A percentile compares a stretch with the other conserved stretches of the same genome.
phyloP scores from a whole-genome alignment of 1,140 invertebrate species.

The Danaus plexippus region DNA sequence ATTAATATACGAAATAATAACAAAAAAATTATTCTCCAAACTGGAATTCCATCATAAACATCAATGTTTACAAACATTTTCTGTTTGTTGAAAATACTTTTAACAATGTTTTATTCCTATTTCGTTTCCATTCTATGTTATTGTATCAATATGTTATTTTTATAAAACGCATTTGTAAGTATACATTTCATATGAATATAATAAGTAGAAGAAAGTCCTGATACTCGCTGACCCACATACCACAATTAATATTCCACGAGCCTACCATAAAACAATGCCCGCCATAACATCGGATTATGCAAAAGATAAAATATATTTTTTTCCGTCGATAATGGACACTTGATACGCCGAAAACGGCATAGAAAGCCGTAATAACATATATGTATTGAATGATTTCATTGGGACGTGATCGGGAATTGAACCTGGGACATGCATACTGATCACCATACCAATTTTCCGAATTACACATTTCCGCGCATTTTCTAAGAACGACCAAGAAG shows the following conservation, averaged over 20 bases:
- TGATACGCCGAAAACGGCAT: constrained; percentile 38
- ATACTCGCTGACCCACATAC: constrained; percentile 11
- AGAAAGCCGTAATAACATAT: constrained; percentile 51
- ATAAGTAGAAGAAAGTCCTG: too few species aligned
- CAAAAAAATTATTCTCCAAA: too few species aligned
- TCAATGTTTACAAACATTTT: too few species aligned
- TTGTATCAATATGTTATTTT: too few species aligned
- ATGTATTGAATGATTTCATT: constrained; percentile 40
- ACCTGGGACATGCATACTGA: constrained; percentile 42
- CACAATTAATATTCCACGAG: constrained; percentile 24
- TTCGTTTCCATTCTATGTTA: too few species aligned
- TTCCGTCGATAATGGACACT: constrained; percentile 31
- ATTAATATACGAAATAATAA: too few species aligned
- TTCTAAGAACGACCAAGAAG: too few species aligned
- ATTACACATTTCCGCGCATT: constrained; percentile 16
- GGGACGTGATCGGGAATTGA: constrained; percentile 44
- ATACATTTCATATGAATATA: too few species aligned
- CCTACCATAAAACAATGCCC: constrained; percentile 22
- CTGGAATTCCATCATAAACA: too few species aligned
- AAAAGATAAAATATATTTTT: constrained; percentile 24
- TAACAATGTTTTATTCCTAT: too few species aligned
- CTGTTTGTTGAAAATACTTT: too few species aligned
- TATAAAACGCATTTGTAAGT: too few species aligned
- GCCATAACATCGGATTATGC: constrained; percentile 25
- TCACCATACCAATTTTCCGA: constrained; percentile 21